Percentiles rank a stretch among this genome's conserved stretches.
Evolutionary conservation across 2,113 vertebrate species (phyloP).

Genomic region (Gopherus evgoodei): DNA sequence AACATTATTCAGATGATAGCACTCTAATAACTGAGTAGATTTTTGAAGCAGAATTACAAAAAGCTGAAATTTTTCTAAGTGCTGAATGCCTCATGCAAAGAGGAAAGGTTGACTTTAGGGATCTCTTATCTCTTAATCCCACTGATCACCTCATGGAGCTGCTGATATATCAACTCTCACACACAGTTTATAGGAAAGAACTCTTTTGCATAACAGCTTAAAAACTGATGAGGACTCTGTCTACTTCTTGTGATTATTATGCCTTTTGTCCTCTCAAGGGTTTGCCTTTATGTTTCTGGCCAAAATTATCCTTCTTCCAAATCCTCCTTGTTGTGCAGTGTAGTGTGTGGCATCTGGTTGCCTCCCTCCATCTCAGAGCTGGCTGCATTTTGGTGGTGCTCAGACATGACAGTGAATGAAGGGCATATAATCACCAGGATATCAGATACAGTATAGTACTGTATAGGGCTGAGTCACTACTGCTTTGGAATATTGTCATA

Average conservation of each 20-base stretch:
- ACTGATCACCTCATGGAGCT: neutral
- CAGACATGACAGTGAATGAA: neutral
- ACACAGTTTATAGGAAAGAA: neutral
- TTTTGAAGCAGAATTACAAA: neutral
- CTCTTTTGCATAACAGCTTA: neutral
- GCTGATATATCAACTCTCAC: neutral
- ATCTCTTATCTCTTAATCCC: neutral
- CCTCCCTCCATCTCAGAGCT: neutral
- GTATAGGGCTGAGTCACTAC: neutral
- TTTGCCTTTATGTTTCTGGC: neutral
- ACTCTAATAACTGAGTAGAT: neutral
- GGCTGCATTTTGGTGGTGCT: neutral
- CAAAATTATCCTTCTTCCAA: neutral
- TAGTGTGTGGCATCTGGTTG: neutral
- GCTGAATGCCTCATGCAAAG: neutral
- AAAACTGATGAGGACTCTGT: neutral
- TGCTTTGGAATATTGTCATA: too few relatives aligned
- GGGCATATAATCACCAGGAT: neutral
- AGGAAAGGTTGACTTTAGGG: neutral
- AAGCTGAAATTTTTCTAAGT: neutral
- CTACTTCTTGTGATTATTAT: neutral
- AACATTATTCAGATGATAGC: neutral
- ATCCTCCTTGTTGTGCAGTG: neutral
- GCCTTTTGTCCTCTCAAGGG: neutral
- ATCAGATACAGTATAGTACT: neutral